Percentiles rank a stretch among this genome's conserved stretches.
Conservation (phyloP, 1,140 invertebrate genomes). For the Drosophila pectinifera region DNA sequence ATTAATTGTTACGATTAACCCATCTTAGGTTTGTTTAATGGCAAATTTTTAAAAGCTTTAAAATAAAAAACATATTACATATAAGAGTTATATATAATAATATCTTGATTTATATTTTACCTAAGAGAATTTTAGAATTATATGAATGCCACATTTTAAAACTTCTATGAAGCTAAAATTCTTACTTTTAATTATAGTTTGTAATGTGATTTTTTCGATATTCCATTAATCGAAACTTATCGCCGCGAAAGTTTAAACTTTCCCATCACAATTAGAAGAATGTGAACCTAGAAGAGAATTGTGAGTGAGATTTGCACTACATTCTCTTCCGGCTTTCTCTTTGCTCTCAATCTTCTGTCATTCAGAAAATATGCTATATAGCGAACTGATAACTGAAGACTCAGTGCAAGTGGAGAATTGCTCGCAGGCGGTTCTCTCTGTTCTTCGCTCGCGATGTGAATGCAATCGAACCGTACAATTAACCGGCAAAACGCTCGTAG, state of each 20-base stretch:
- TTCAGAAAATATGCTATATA: conserved; percentile 29
- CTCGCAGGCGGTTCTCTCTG: conserved; percentile 47
- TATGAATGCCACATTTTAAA: no score
- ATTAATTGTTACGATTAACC: no score
- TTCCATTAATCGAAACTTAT: neutral
- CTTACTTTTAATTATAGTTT: neutral
- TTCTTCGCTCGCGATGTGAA: conserved; percentile 22
- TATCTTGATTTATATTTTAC: neutral
- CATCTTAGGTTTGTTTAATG: neutral
- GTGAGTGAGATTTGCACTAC: neutral
- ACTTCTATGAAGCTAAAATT: no score
- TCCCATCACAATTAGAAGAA: neutral
- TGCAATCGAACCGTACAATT: conserved; percentile 33
- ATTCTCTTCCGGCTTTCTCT: conserved; percentile 7
- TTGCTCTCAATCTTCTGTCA: conserved; percentile 6
- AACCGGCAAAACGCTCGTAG: conserved; percentile 28
- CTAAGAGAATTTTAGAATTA: neutral
- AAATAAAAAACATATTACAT: no score
- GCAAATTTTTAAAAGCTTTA: no score
- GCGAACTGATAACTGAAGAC: conserved; percentile 49
- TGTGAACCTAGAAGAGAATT: neutral
- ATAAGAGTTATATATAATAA: no score
- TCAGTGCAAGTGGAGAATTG: conserved; percentile 60
- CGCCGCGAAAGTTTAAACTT: conserved; percentile 9
- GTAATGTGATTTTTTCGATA: neutral